These are phyloP conservation scores for Malurus alboscapulatus DNA, from an alignment of 2,113 vertebrate species.

Conservation along the genomic window DNA sequence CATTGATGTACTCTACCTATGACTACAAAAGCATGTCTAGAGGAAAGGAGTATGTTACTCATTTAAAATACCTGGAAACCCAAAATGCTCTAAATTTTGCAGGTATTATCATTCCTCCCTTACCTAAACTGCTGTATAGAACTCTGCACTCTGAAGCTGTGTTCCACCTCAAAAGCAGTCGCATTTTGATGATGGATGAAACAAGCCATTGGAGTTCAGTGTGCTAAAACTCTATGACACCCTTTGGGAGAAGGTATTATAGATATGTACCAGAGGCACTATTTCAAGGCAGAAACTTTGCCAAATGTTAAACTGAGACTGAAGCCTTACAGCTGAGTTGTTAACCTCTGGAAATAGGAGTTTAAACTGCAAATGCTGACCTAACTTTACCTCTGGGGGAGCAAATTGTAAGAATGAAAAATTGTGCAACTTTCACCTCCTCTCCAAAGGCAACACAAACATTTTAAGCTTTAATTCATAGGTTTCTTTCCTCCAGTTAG, in stretches of 20 bases:
- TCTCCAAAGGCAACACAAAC: slow-evolving; percentile 13
- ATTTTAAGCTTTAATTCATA: slow-evolving; percentile 1
- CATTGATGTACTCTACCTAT: not conserved
- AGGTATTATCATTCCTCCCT: not conserved
- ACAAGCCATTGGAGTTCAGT: not conserved
- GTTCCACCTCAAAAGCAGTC: not conserved
- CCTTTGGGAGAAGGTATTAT: not conserved
- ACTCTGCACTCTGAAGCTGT: not conserved
- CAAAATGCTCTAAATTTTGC: not conserved
- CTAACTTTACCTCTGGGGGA: slow-evolving; percentile 19
- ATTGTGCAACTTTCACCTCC: not conserved
- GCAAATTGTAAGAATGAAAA: slow-evolving; percentile 20
- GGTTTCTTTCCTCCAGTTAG: not conserved
- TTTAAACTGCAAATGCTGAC: slow-evolving; percentile 19
- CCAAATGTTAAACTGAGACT: slow-evolving; percentile 49
- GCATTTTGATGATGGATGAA: not conserved
- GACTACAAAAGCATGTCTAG: not conserved
- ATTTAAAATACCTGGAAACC: not conserved
- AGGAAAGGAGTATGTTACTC: not conserved
- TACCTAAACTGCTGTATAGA: not conserved
- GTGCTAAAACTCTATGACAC: not conserved
- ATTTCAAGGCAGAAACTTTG: slow-evolving; percentile 20
- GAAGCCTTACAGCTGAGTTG: slow-evolving; percentile 40
- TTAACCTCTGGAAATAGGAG: slow-evolving; percentile 47
- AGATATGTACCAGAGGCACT: not conserved